Conservation (phyloP, 2,113 vertebrate genomes). For the Butastur rufipennis region DNA sequence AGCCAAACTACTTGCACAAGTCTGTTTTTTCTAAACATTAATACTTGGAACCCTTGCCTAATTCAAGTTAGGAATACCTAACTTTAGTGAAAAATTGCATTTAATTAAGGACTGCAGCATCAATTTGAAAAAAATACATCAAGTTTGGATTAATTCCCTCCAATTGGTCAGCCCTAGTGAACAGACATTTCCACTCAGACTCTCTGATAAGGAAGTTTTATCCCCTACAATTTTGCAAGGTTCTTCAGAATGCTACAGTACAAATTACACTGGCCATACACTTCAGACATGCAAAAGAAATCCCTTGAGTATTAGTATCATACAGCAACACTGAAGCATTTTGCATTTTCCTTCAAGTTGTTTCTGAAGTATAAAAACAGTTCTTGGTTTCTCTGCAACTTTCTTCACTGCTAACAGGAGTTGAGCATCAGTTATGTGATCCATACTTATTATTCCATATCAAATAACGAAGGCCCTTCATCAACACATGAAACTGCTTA, state of each 20-base stretch:
- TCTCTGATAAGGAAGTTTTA: background rate
- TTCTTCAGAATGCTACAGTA: background rate
- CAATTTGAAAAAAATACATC: background rate
- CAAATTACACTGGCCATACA: background rate
- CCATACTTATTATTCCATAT: background rate
- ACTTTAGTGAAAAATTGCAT: background rate
- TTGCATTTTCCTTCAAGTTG: background rate
- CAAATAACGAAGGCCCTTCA: background rate
- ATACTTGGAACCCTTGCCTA: background rate
- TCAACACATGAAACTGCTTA: background rate
- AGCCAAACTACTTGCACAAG: background rate
- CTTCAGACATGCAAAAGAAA: background rate
- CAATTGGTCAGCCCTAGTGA: background rate
- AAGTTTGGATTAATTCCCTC: background rate
- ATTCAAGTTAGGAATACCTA: background rate
- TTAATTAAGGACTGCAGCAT: background rate
- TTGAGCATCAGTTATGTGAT: background rate
- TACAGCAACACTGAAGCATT: background rate
- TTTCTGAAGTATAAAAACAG: background rate
- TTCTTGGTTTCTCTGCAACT: background rate
- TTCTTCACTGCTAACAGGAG: background rate
- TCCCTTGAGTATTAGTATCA: background rate
- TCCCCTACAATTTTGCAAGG: background rate
- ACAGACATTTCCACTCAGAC: background rate
- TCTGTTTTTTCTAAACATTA: background rate